phyloP scores from a whole-genome alignment of 1,140 invertebrate genomes.

The Drosophila punjabiensis region DNA sequence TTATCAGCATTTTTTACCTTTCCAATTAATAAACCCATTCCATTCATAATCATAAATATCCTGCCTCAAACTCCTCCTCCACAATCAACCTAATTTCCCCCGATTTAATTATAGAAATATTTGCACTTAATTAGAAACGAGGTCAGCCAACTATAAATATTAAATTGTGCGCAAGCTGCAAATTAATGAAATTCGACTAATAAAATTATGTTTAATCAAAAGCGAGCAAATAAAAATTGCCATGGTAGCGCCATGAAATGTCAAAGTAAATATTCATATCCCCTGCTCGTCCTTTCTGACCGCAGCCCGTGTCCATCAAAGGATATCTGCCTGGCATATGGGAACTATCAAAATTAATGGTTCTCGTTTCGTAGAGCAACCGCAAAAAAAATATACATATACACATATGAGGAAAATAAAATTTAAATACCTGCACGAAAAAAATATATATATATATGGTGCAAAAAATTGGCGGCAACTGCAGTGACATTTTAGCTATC shows the following conservation, averaged over 20 bases:
- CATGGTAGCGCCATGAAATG: slow-evolving; percentile 60
- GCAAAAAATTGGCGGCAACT: slow-evolving; percentile 42
- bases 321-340: slow-evolving; percentile 68
- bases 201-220: slow-evolving; percentile 80
- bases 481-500: slow-evolving; percentile 82
- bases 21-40: background rate
- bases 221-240: slow-evolving; percentile 48
- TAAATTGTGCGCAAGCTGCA: slow-evolving; percentile 71
- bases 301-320: slow-evolving; percentile 57
- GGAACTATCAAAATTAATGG: slow-evolving; percentile 82
- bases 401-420: slow-evolving; percentile 52
- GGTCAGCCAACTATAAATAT: slow-evolving; percentile 80
- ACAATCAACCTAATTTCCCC: slow-evolving; percentile 28
- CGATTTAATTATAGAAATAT: slow-evolving; percentile 76
- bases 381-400: slow-evolving; percentile 43
- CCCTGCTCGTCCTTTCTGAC: slow-evolving; percentile 11
- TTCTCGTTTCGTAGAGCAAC: slow-evolving; percentile 41
- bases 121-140: slow-evolving; percentile 79
- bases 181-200: slow-evolving; percentile 81
- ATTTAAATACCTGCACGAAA: slow-evolving; percentile 70
- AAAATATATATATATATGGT: background rate
- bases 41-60: slow-evolving; percentile 7
- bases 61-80: background rate
- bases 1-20: background rate
- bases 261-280: slow-evolving; percentile 48